Evolutionary conservation across 1,140 invertebrate species (phyloP).

Genomic region (Chelonus insularis): DNA sequence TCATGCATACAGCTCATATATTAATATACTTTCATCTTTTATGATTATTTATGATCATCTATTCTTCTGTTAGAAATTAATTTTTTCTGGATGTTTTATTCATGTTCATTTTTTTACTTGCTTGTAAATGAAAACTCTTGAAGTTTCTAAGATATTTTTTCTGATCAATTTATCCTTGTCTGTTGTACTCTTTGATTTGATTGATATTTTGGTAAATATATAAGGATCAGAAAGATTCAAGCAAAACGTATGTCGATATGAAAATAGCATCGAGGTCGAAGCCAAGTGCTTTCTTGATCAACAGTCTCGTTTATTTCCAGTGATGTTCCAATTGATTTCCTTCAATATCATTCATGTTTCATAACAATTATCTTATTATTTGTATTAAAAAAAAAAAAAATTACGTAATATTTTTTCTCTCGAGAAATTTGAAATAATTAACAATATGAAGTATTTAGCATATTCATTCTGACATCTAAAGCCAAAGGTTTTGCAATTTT

Average conservation of each 20-base stretch:
- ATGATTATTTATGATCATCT: neutral
- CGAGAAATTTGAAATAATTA: no score
- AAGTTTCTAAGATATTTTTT: no score
- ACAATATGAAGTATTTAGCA: no score
- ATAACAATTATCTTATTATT: no score
- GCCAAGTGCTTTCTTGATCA: slow-evolving; percentile 23
- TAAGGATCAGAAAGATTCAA: neutral
- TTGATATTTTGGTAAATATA: slow-evolving; percentile 5
- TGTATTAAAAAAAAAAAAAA: no score
- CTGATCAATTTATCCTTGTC: neutral
- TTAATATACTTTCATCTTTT: neutral
- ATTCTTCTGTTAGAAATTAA: neutral
- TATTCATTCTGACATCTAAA: neutral
- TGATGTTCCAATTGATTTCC: slow-evolving; percentile 27
- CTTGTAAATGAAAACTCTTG: no score
- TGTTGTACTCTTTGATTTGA: neutral
- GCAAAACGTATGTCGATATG: slow-evolving; percentile 31
- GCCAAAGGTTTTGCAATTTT: slow-evolving; percentile 6
- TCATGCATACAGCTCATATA: neutral
- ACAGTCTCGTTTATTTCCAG: slow-evolving; percentile 28
- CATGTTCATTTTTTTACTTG: no score
- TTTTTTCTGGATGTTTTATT: no score
- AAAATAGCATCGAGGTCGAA: slow-evolving; percentile 51
- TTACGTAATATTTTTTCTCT: no score
- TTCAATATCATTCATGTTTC: slow-evolving; percentile 3